These are phyloP conservation scores for Melierax canorus DNA, from an alignment of 2,113 vertebrate genomes.

Conservation along the genomic window DNA sequence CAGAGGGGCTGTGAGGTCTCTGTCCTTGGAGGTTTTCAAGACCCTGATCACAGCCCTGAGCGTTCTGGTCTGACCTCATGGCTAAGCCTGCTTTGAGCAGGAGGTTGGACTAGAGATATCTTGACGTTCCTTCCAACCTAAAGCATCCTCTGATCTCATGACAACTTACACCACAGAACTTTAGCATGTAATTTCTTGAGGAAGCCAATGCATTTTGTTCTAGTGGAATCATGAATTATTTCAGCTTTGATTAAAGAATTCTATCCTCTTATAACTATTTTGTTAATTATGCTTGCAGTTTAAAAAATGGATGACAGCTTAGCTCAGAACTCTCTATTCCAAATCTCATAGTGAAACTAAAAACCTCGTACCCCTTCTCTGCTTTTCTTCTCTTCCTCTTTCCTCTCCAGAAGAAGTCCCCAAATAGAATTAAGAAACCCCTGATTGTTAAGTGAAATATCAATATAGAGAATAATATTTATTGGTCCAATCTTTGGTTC, in stretches of 20 bases:
- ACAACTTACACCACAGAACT: background rate
- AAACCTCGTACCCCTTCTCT: background rate
- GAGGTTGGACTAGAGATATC: background rate
- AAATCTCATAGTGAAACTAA: background rate
- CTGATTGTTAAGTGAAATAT: background rate
- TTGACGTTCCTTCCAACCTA: background rate
- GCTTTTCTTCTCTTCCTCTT: background rate
- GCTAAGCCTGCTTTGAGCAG: background rate
- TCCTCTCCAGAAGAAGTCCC: background rate
- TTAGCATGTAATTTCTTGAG: background rate
- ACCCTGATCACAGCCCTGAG: background rate
- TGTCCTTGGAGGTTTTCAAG: background rate
- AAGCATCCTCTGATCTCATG: background rate
- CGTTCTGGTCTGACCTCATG: background rate
- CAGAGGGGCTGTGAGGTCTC: background rate
- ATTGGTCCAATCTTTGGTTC: background rate
- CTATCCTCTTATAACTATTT: background rate
- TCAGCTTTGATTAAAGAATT: background rate
- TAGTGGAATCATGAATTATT: background rate
- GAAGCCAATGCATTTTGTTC: background rate
- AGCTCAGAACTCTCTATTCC: background rate
- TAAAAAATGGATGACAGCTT: background rate
- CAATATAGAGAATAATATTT: background rate
- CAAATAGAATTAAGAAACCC: background rate
- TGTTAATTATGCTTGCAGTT: background rate